Evolutionary conservation across 2,113 vertebrate genomes (phyloP), one percentile per base, ranked within the genome.

Genomic region (Brienomyrus longianalis): DNA sequence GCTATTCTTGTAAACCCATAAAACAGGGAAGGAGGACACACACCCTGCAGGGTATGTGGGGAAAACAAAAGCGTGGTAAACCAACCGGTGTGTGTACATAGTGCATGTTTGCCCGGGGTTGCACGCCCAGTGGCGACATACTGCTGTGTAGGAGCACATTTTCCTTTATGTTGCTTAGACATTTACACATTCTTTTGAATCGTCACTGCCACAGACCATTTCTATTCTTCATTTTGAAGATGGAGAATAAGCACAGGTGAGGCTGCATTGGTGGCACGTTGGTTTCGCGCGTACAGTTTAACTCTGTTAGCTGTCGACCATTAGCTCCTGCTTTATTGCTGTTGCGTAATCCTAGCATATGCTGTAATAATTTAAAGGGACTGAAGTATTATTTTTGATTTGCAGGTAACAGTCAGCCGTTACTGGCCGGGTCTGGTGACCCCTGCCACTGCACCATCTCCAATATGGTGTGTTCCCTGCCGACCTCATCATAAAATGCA

Each of bases 381-480:
- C 8, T 85, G 17, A 47, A 84, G 9, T 15, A 19, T 62, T 89
- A 1, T n/a, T 52, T 87, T 88, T 89, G 35, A 59, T 89, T 83
- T 86, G 39, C 80, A 91, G 90, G 74, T 83, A 90, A 47, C 89
- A 91, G 91, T 74, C 80, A 90, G 90, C 89, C 90, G 50, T 59
- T 48, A 5, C 19, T 31, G 85, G 85, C 47, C 74, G 89, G 83
- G 88, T 54, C 66, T 47, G 88, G 62, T 50, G 48, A 89, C 89
- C 59, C 54, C 15, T 86, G 89, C 31, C 13, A 35, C 54, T 74
- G 66, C 23, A 54, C 83, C 77, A 21, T 91, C 27, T 90, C 90
- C 74, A 91, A 92, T 89, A 93, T 93, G 93, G 93, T 93, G 91
- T 11, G 66, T 86, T 47, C 45, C 77, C 50, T 15, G 23, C n/a